Conservation (phyloP, 2,888 invertebrate genomes). For the Diarsia brunnea region DNA sequence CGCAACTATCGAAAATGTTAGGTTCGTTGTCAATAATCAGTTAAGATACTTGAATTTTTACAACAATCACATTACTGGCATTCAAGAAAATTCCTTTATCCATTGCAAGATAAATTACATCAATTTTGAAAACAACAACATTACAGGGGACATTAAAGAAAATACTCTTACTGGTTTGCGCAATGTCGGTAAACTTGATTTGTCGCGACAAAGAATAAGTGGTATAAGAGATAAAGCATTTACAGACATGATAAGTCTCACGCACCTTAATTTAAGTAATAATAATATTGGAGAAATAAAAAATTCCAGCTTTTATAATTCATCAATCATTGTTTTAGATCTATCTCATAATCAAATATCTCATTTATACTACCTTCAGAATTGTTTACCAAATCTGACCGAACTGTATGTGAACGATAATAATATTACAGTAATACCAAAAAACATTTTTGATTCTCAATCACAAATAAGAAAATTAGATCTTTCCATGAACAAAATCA, state of each 20-base stretch:
- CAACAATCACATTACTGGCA: constrained; percentile 75
- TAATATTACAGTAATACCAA: constrained; percentile 70
- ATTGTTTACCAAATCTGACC: constrained; percentile 73
- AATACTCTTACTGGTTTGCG: constrained; percentile 78
- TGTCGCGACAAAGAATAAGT: constrained; percentile 76
- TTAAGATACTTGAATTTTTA: constrained; percentile 77
- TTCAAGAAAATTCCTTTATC: constrained; percentile 78
- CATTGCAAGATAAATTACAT: constrained; percentile 72
- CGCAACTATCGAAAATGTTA: constrained; percentile 73
- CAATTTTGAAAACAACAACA: constrained; percentile 78
- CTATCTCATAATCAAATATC: constrained; percentile 79
- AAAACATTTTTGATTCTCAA: constrained; percentile 75
- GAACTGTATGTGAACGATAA: constrained; percentile 80
- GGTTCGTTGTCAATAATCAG: constrained; percentile 78
- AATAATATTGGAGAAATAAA: constrained; percentile 77
- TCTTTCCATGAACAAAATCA: constrained; percentile 80
- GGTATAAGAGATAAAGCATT: constrained; percentile 76
- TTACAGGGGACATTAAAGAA: constrained; percentile 74
- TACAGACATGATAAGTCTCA: constrained; percentile 69
- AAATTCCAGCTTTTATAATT: constrained; percentile 73
- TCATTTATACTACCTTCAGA: constrained; percentile 74
- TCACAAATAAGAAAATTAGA: constrained; percentile 76
- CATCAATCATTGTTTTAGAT: constrained; percentile 75
- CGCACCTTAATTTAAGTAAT: constrained; percentile 77
- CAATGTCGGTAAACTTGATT: constrained; percentile 73